Conservation (phyloP, 1,140 invertebrate genomes). For the Drosophila tsacasi region DNA sequence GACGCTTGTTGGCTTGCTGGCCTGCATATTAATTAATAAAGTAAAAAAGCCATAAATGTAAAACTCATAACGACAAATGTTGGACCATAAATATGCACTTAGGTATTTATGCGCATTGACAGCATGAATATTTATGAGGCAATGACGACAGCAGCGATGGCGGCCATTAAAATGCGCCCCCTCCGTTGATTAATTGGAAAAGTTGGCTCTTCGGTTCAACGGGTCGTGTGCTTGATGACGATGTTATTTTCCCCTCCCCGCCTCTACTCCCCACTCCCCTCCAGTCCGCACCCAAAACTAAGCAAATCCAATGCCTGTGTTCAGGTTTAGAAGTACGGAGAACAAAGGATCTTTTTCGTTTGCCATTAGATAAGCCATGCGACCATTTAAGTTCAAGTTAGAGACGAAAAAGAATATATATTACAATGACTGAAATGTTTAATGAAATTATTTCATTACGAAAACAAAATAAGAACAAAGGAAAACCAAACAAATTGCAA, state of each 20-base stretch:
- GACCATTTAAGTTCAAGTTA: constrained; percentile 47
- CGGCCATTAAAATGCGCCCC: constrained; percentile 56
- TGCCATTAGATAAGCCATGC: constrained; percentile 50
- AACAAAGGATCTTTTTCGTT: constrained; percentile 44
- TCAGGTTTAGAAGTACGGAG: constrained; percentile 16
- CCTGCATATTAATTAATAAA: constrained; percentile 61
- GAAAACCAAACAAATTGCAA: constrained; percentile 45
- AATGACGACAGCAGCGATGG: constrained; percentile 25
- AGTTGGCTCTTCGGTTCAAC: constrained; percentile 52
- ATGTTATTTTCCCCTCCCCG: constrained; percentile 4
- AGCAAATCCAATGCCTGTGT: constrained; percentile 75
- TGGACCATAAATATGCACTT: constrained; percentile 68
- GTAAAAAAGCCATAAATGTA: constrained; percentile 56
- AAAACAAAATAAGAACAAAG: constrained; percentile 25
- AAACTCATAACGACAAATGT: constrained; percentile 59
- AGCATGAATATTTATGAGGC: constrained; percentile 71
- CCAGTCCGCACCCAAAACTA: constrained; percentile 47
- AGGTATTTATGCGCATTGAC: constrained; percentile 60
- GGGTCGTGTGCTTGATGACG: constrained; percentile 41
- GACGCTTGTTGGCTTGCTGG: constrained; percentile 17
- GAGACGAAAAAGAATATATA: constrained; percentile 27
- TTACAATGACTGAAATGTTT: constrained; percentile 77
- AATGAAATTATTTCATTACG: constrained; percentile 78
- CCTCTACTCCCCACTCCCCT: constrained; percentile 7
- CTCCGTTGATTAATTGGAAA: constrained; percentile 71